A percentile compares a stretch with the other conserved stretches of the same genome.
These are phyloP conservation scores for Philopotamus ludificatus DNA, from an alignment of 1,140 invertebrate species.

Conservation along the genomic window DNA sequence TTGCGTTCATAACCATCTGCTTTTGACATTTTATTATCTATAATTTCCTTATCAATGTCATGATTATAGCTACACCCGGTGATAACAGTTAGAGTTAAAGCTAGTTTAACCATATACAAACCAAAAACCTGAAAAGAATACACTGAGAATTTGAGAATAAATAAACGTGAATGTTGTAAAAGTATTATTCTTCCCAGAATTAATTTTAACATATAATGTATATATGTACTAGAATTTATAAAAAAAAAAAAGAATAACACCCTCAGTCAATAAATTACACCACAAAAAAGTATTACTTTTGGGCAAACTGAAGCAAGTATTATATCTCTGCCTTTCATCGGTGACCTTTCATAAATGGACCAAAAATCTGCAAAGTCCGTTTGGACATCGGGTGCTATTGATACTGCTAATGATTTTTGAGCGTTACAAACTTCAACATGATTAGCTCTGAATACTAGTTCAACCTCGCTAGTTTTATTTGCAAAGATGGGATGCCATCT, in stretches of 20 bases:
- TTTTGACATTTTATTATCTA: conserved; percentile 42
- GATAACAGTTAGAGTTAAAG: conserved; percentile 63
- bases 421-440: conserved; percentile 73
- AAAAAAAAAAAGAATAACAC: not conserved
- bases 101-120: conserved; percentile 83
- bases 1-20: conserved; percentile 40
- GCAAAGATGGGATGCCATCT: conserved; percentile 65
- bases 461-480: conserved; percentile 67
- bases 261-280: not conserved
- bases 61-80: conserved; percentile 50
- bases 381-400: conserved; percentile 69
- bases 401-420: conserved; percentile 57
- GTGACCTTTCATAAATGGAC: conserved; percentile 62
- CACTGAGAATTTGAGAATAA: not conserved
- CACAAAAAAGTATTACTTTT: conserved; percentile 58
- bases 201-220: not conserved
- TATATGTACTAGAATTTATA: not conserved
- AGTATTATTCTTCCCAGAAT: not conserved
- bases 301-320: conserved; percentile 84
- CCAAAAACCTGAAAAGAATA: conserved; percentile 72
- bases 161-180: no score
- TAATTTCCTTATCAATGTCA: conserved; percentile 43
- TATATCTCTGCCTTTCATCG: conserved; percentile 72
- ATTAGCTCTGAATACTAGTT: conserved; percentile 72
- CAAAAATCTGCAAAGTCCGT: conserved; percentile 76